Percentiles rank a stretch among this genome's conserved stretches.
These are phyloP conservation scores for Pararge aegeria DNA, from an alignment of 1,140 invertebrate genomes.

Conservation along the genomic window DNA sequence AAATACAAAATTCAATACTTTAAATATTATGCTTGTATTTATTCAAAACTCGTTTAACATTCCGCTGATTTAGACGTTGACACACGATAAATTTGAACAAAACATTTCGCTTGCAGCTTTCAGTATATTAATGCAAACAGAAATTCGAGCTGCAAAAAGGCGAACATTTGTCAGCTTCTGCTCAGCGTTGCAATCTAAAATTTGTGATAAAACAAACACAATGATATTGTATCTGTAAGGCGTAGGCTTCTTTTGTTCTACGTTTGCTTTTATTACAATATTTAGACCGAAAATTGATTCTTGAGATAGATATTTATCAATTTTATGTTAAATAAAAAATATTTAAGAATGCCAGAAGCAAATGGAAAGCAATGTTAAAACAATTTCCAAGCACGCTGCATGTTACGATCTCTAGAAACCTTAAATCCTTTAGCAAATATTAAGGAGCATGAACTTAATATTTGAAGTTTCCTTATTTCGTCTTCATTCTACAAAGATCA, in stretches of 20 bases:
- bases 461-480: slow-evolving; percentile 14
- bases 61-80: slow-evolving; percentile 14
- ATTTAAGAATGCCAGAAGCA: too few relatives aligned
- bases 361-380: slow-evolving; percentile 52
- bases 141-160: slow-evolving; percentile 10
- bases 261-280: not conserved
- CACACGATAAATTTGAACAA: slow-evolving; percentile 16
- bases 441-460: slow-evolving; percentile 14
- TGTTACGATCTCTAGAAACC: slow-evolving; percentile 19
- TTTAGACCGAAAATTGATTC: not conserved
- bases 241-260: not conserved
- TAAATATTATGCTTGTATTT: not conserved
- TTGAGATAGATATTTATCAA: too few relatives aligned
- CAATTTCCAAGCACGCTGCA: slow-evolving; percentile 42
- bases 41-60: slow-evolving; percentile 16
- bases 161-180: slow-evolving; percentile 9
- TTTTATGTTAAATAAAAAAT: not conserved
- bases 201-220: not conserved
- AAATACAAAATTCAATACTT: not conserved
- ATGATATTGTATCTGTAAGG: not conserved
- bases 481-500: slow-evolving; percentile 9
- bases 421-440: not conserved
- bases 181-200: slow-evolving; percentile 9
- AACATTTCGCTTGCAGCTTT: slow-evolving; percentile 14
- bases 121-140: slow-evolving; percentile 13